These are phyloP conservation scores for Colletes latitarsis DNA, from an alignment of 1,140 invertebrate species.

Conservation along the genomic window DNA sequence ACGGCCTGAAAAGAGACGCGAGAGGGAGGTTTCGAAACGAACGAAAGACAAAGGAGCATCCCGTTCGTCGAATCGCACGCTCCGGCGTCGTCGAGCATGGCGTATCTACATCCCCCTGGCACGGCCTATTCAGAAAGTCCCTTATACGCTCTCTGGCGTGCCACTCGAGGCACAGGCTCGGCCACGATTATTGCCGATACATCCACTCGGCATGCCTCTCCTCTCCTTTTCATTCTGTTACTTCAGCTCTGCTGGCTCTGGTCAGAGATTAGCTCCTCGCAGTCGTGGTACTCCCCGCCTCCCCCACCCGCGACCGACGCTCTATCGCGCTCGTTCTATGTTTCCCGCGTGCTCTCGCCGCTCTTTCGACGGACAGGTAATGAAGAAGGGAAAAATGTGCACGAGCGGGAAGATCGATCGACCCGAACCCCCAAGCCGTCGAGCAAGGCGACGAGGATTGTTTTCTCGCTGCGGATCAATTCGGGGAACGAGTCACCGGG, in stretches of 20 bases:
- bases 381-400: slow-evolving; percentile 20
- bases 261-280: slow-evolving; percentile 62
- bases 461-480: slow-evolving; percentile 6
- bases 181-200: slow-evolving; percentile 78
- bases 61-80: slow-evolving; percentile 76
- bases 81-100: slow-evolving; percentile 73
- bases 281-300: background rate
- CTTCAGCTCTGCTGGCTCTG: slow-evolving; percentile 47
- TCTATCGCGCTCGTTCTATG: background rate
- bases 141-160: slow-evolving; percentile 57
- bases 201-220: slow-evolving; percentile 60
- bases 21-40: slow-evolving; percentile 64
- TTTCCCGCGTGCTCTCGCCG: background rate
- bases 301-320: background rate
- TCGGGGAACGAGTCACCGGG: too few relatives aligned
- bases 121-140: slow-evolving; percentile 73
- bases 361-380: slow-evolving; percentile 2
- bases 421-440: too few relatives aligned
- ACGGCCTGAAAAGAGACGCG: slow-evolving; percentile 17
- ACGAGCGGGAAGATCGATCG: slow-evolving; percentile 17
- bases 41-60: slow-evolving; percentile 78
- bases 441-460: slow-evolving; percentile 7
- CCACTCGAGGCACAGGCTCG: slow-evolving; percentile 36
- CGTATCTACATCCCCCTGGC: slow-evolving; percentile 78
- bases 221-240: slow-evolving; percentile 70